These are phyloP conservation scores for Oplegnathus fasciatus DNA, from an alignment of 2,113 vertebrate genomes.

Conservation along the genomic window DNA sequence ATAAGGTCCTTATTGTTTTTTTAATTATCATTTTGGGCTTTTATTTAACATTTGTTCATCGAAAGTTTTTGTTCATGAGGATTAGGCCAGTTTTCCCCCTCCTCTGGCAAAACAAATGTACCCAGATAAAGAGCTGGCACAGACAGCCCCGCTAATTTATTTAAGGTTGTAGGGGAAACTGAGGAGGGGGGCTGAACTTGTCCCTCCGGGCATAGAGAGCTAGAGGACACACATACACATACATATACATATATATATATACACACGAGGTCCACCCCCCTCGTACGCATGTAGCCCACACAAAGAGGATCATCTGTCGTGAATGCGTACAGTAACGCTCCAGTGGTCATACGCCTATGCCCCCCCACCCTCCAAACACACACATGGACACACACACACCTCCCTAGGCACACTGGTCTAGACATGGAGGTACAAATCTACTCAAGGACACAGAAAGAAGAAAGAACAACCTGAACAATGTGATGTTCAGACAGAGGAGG, in stretches of 20 bases:
- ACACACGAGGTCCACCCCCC: constrained; percentile 10
- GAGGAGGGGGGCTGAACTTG: constrained; percentile 20
- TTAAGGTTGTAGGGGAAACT: constrained; percentile 27
- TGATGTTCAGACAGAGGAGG: constrained; percentile 27
- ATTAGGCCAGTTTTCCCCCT: neutral
- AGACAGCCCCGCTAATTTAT: constrained; percentile 32
- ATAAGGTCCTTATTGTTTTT: neutral
- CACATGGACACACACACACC: constrained; percentile 11
- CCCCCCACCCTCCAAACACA: neutral
- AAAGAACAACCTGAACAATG: constrained; percentile 17
- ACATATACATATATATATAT: neutral
- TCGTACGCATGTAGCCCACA: constrained; percentile 11
- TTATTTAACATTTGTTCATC: neutral
- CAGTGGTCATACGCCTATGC: constrained; percentile 29
- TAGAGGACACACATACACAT: neutral
- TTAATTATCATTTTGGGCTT: neutral
- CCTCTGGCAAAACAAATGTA: neutral
- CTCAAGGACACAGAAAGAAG: constrained; percentile 40
- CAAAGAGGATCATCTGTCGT: constrained; percentile 60
- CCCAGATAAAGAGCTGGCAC: constrained; percentile 20
- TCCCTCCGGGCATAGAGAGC: constrained; percentile 1
- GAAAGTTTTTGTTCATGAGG: neutral
- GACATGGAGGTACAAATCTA: constrained; percentile 30
- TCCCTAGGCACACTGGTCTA: constrained; percentile 26
- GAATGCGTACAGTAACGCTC: constrained; percentile 55